Evolutionary conservation across 2,797 vertebrate species (phyloP).

Genomic region (Fratercula arctica): DNA sequence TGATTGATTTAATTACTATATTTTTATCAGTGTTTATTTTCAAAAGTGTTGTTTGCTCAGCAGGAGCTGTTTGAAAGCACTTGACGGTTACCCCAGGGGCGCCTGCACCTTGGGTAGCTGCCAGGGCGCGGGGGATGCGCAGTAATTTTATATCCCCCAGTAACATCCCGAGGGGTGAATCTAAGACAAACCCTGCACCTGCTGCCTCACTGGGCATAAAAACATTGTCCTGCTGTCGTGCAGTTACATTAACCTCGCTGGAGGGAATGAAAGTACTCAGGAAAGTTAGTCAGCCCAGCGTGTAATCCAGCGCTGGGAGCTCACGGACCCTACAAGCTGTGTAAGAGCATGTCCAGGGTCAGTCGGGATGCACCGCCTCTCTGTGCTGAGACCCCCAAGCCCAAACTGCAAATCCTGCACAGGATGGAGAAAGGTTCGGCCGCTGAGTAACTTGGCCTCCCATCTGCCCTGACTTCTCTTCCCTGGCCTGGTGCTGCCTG

Average conservation of each 20-base stretch:
- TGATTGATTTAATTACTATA: neutral
- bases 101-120: neutral
- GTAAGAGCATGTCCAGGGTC: fast-evolving
- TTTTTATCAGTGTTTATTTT: neutral
- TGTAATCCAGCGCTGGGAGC: neutral
- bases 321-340: fast-evolving
- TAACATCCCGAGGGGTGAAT: neutral
- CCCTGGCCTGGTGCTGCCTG: conserved; percentile 84
- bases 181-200: neutral
- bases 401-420: neutral
- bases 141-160: neutral
- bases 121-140: neutral
- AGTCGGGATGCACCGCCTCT: fast-evolving
- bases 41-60: neutral
- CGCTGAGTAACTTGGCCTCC: neutral
- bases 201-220: neutral
- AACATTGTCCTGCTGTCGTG: neutral
- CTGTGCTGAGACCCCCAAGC: neutral
- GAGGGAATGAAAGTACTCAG: neutral
- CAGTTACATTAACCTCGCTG: neutral
- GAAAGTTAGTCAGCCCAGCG: neutral
- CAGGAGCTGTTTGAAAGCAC: neutral
- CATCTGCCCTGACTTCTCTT: neutral
- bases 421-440: neutral
- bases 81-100: fast-evolving